phyloP scores from a whole-genome alignment of 2,888 invertebrate genomes.

The Ornithoptera priamus region DNA sequence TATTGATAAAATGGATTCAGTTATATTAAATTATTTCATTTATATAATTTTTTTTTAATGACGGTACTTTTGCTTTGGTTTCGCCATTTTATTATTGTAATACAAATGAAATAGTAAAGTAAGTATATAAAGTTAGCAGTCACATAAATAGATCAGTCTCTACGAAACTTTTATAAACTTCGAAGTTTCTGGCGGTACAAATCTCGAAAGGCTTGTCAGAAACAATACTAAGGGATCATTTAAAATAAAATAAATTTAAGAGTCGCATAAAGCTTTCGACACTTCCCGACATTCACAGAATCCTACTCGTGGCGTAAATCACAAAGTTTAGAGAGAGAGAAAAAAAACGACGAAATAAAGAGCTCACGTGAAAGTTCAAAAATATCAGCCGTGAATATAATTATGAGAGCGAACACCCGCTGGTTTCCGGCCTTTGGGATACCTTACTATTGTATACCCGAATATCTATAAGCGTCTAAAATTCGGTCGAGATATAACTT shows the following conservation, averaged over 20 bases:
- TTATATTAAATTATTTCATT: no score
- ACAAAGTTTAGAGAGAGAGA: constrained; percentile 58
- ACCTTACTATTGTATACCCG: constrained; percentile 53
- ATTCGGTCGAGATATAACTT: constrained; percentile 34
- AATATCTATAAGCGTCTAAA: constrained; percentile 28
- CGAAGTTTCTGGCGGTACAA: constrained; percentile 7
- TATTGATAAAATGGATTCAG: not conserved
- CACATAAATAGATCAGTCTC: constrained; percentile 10
- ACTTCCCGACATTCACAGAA: constrained; percentile 64
- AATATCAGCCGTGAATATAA: constrained; percentile 78
- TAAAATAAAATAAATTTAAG: constrained; percentile 70
- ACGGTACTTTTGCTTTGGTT: not conserved
- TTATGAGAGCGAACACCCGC: constrained; percentile 75
- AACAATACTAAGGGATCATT: constrained; percentile 58
- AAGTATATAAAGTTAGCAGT: not conserved
- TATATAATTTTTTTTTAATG: not conserved
- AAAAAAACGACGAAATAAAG: constrained; percentile 70
- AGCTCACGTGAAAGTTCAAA: constrained; percentile 77
- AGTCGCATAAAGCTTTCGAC: constrained; percentile 73
- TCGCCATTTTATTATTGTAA: not conserved
- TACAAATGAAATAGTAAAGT: not conserved
- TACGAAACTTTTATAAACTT: constrained; percentile 6
- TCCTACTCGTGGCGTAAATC: constrained; percentile 72
- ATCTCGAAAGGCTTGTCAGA: constrained; percentile 32
- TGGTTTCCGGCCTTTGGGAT: constrained; percentile 65